Percentiles rank a stretch among this genome's conserved stretches.
phyloP scores from a whole-genome alignment of 2,113 vertebrate species.

The Hydrochoerus hydrochaeris region DNA sequence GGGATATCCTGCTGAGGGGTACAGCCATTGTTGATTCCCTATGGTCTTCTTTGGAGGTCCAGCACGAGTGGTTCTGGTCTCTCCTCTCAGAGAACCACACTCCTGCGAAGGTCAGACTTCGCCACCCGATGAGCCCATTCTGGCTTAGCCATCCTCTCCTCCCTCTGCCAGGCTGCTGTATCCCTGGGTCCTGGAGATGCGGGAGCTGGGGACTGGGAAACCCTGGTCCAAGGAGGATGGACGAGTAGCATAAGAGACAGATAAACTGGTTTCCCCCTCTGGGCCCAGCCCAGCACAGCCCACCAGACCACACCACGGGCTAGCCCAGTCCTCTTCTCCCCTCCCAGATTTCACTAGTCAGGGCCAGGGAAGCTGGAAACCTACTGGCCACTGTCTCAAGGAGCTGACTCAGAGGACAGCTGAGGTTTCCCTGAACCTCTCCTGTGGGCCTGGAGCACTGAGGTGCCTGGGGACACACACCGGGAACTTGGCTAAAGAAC shows the following conservation, averaged over 20 bases:
- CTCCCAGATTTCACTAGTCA: neutral
- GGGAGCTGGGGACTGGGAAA: neutral
- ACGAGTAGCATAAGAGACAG: neutral
- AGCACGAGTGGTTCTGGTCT: neutral
- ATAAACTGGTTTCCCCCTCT: neutral
- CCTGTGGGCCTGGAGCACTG: neutral
- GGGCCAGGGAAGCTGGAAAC: neutral
- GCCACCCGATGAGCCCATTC: neutral
- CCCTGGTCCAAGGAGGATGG: neutral
- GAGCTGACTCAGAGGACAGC: neutral
- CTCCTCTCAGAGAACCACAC: too few species aligned
- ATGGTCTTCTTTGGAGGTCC: too few species aligned
- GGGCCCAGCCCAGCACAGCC: too few species aligned
- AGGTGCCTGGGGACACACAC: neutral
- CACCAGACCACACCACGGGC: neutral
- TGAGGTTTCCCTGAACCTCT: neutral
- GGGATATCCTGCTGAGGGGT: too few species aligned
- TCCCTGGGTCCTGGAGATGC: neutral
- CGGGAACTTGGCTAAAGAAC: neutral
- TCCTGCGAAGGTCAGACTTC: neutral
- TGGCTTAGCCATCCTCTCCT: neutral
- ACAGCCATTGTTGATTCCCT: too few species aligned
- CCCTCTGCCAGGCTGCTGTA: neutral
- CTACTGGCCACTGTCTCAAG: neutral
- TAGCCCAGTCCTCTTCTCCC: neutral